phyloP scores from a whole-genome alignment of 2,888 invertebrate genomes.

The Archips crataeganus region DNA sequence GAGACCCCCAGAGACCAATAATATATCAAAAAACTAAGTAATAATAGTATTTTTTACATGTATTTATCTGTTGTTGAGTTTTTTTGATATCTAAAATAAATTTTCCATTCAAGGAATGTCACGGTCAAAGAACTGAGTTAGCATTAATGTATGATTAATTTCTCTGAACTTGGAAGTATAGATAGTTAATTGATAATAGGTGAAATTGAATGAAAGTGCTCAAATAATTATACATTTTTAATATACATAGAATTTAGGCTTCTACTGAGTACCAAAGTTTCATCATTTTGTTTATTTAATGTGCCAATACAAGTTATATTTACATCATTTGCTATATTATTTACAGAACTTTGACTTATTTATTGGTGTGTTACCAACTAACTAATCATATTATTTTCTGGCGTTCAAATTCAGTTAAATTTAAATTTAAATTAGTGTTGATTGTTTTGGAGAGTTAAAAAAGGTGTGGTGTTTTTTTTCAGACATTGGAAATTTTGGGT shows the following conservation, averaged over 20 bases:
- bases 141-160: background rate
- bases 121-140: background rate
- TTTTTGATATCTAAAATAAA: conserved; percentile 6
- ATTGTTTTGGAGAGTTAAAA: no score
- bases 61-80: conserved; percentile 8
- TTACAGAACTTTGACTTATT: background rate
- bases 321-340: background rate
- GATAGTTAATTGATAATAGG: background rate
- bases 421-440: background rate
- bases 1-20: conserved; percentile 12
- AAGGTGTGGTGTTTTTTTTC: no score
- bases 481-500: no score
- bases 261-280: background rate
- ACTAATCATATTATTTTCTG: background rate
- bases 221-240: background rate
- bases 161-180: background rate
- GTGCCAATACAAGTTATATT: background rate
- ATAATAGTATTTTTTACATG: background rate
- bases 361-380: background rate
- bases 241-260: no score
- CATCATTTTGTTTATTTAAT: background rate
- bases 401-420: background rate
- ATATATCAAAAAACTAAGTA: conserved; percentile 8
- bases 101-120: conserved; percentile 14
- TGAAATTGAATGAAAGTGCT: background rate